Conservation (phyloP, 2,888 invertebrate genomes). For the Rhorus exstirpatorius region DNA sequence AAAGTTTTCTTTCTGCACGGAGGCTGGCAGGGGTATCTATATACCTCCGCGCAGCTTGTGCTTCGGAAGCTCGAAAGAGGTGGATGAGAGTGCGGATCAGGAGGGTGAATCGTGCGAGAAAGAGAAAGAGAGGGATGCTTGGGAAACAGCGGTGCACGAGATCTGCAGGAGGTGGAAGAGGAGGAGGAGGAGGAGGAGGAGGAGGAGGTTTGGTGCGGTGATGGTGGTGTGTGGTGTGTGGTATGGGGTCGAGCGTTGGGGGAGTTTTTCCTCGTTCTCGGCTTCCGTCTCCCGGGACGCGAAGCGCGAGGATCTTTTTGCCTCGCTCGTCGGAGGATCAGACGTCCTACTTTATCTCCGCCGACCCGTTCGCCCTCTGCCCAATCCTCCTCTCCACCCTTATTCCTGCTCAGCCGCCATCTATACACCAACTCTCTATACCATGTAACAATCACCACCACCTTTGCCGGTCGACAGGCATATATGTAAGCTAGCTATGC, state of each 20-base stretch:
- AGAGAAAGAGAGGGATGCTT: slow-evolving; percentile 12
- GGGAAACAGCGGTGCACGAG: slow-evolving; percentile 74
- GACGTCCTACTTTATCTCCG: slow-evolving; percentile 86
- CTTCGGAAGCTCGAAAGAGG: slow-evolving; percentile 61
- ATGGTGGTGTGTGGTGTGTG: slow-evolving; percentile 62
- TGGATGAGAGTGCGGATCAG: slow-evolving; percentile 71
- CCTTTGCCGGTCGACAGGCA: slow-evolving; percentile 84
- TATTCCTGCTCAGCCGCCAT: slow-evolving; percentile 81
- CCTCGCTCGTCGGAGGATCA: slow-evolving; percentile 85
- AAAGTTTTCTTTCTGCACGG: slow-evolving; percentile 82
- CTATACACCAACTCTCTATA: slow-evolving; percentile 81
- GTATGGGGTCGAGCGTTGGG: slow-evolving; percentile 68
- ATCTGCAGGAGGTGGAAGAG: slow-evolving; percentile 68
- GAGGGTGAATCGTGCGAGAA: slow-evolving; percentile 59
- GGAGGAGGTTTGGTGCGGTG: slow-evolving; percentile 69
- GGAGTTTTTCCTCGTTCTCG: slow-evolving; percentile 80
- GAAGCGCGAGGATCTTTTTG: slow-evolving; percentile 83
- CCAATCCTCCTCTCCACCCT: slow-evolving; percentile 84
- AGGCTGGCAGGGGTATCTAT: slow-evolving; percentile 67
- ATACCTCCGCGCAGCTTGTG: slow-evolving; percentile 42
- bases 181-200: background rate
- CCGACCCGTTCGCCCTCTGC: slow-evolving; percentile 86
- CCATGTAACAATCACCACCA: slow-evolving; percentile 86
- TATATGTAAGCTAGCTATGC: slow-evolving; percentile 49
- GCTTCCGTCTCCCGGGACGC: slow-evolving; percentile 78